Evolutionary conservation across 2,797 vertebrate species (phyloP), one percentile per base, ranked within the genome.

Genomic region (Remorina albescens): DNA sequence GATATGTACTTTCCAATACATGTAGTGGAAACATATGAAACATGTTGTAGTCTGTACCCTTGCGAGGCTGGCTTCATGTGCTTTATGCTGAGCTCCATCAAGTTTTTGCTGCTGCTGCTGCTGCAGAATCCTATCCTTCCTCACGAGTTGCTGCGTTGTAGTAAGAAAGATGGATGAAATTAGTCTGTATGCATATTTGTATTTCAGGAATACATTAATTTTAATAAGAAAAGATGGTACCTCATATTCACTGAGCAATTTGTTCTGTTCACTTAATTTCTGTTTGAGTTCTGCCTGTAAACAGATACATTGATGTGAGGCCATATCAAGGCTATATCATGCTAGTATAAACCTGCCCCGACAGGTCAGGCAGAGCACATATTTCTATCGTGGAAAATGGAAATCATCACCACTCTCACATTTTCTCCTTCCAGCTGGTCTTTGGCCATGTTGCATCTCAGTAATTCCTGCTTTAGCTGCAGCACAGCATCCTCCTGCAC

Each of bases 391-490:
- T 53, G 68, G 74, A 64, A 71, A 80, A 80, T 0, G 65, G 79
- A 85, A 88, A 79, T 82, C 71, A 86, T 85, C 60, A 59, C 77
- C 68, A 62, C 67, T 93, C 97, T 96, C 90, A 99, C 98, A 1
- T 97, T 99, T 88, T 99, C 97, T 83, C 96, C 97, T 83, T 95
- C 94, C 64, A 99, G 89, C 79, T 99, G 96, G 84, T 99, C 98
- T 92, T 95, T 98, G 93, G 96, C 94, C 97, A 99, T 98, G 87
- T 92, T 97, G 70, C 95, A 94, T 84, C 98, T 95, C 87, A 99
- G 94, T 67, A 99, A 92, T 67, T 99, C 98, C 90, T 99, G 98
- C 92, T 99, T 99, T 41, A 99, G 94, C 91, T 99, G 97, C 89
- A 99, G 96, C 32, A 99, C 96, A 1, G 95, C 88, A 8, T 95